Conservation (phyloP, 1,140 invertebrate species). For the Euwallacea similis region DNA sequence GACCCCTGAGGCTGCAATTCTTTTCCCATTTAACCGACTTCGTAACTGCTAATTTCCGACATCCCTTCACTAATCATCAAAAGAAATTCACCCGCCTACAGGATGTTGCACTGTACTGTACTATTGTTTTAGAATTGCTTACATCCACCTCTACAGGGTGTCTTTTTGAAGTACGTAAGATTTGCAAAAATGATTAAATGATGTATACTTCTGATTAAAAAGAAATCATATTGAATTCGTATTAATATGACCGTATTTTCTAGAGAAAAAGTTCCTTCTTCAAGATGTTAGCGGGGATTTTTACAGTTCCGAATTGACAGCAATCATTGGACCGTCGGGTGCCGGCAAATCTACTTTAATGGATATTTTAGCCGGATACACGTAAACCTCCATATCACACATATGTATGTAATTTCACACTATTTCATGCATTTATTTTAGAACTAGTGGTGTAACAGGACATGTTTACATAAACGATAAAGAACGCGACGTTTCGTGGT, state of each 20-base stretch:
- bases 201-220: background rate
- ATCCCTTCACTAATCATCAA: too few relatives aligned
- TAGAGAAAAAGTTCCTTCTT: conserved; percentile 78
- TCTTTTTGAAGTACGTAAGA: background rate
- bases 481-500: conserved; percentile 62
- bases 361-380: conserved; percentile 89
- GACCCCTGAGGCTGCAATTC: too few relatives aligned
- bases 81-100: too few relatives aligned
- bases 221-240: background rate
- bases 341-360: conserved; percentile 91
- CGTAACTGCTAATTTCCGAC: too few relatives aligned
- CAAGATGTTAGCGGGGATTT: conserved; percentile 85
- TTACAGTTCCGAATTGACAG: conserved; percentile 76
- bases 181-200: background rate
- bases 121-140: too few relatives aligned
- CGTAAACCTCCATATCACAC: conserved; percentile 56
- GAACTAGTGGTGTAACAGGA: conserved; percentile 47
- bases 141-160: too few relatives aligned
- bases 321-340: conserved; percentile 93
- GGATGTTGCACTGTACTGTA: too few relatives aligned
- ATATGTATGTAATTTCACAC: too few relatives aligned
- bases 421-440: too few relatives aligned
- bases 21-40: too few relatives aligned
- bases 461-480: conserved; percentile 62
- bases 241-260: conserved; percentile 45